Evolutionary conservation across 2,797 vertebrate genomes (phyloP).

Genomic region (Phataginus tetradactyla): DNA sequence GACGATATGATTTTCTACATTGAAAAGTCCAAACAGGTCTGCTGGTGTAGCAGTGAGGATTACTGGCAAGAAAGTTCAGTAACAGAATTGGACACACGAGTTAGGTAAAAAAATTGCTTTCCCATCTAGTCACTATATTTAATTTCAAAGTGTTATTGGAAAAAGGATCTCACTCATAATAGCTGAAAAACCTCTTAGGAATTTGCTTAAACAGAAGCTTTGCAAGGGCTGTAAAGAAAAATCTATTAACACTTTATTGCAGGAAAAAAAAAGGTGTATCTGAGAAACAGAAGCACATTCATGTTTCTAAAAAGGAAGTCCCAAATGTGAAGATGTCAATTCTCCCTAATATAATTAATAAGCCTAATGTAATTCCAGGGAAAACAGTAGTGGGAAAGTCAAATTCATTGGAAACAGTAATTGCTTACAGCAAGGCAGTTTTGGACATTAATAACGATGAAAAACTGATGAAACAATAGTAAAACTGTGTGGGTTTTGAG

Average conservation of each 20-base stretch:
- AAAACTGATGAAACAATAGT: background rate
- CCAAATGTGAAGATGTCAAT: background rate
- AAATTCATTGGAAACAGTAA: background rate
- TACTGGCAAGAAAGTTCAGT: background rate
- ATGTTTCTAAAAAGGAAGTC: background rate
- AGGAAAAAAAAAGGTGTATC: background rate
- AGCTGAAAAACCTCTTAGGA: background rate
- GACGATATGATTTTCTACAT: background rate
- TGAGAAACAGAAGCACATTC: background rate
- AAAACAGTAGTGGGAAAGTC: background rate
- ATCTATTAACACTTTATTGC: background rate
- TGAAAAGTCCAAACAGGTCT: background rate
- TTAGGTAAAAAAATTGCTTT: background rate
- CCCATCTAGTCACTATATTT: background rate
- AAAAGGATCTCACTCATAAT: background rate
- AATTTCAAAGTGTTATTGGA: background rate
- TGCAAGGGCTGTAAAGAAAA: background rate
- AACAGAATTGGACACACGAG: background rate
- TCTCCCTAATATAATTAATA: background rate
- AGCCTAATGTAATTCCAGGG: background rate
- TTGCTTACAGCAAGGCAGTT: background rate
- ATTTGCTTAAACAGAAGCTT: background rate
- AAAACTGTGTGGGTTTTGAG: background rate
- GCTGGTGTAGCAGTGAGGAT: background rate
- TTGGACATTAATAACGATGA: background rate